A percentile compares a stretch with the other conserved stretches of the same genome.
Evolutionary conservation across 2,888 invertebrate genomes (phyloP).

Genomic region (Brenthis daphne): DNA sequence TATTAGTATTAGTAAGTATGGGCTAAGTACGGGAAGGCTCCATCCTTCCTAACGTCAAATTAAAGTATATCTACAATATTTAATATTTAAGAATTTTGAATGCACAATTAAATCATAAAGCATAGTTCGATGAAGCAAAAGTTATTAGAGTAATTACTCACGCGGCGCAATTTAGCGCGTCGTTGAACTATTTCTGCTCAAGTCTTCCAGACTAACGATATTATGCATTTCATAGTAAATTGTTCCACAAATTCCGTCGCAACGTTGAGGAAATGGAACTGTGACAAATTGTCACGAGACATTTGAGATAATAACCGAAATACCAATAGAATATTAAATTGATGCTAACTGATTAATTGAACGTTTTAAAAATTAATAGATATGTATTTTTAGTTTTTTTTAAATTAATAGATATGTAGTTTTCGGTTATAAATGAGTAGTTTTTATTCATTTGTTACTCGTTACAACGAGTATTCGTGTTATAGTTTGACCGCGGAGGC

Average conservation of each 20-base stretch:
- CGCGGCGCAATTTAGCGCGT: slow-evolving; percentile 4
- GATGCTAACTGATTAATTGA: not conserved
- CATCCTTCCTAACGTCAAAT: too few species aligned
- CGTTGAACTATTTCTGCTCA: slow-evolving; percentile 16
- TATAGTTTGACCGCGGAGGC: too few species aligned
- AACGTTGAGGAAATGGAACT: slow-evolving; percentile 6
- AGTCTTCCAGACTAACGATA: slow-evolving; percentile 22
- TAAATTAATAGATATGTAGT: too few species aligned
- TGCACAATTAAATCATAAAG: not conserved
- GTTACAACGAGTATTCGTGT: too few species aligned
- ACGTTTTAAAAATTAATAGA: not conserved
- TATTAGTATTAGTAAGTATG: too few species aligned
- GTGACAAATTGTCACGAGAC: slow-evolving; percentile 15
- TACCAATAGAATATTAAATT: not conserved
- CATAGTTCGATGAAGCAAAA: slow-evolving; percentile 3
- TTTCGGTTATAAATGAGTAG: too few species aligned
- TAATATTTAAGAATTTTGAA: not conserved
- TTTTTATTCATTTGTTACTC: too few species aligned
- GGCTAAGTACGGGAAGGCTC: too few species aligned
- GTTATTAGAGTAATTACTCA: slow-evolving; percentile 16
- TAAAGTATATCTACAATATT: too few species aligned
- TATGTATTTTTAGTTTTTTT: too few species aligned
- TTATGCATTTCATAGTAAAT: slow-evolving; percentile 30
- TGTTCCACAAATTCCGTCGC: slow-evolving; percentile 10
- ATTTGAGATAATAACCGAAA: slow-evolving; percentile 6